Conservation (phyloP, 2,888 invertebrate genomes). For the Drosophila macrospina region DNA sequence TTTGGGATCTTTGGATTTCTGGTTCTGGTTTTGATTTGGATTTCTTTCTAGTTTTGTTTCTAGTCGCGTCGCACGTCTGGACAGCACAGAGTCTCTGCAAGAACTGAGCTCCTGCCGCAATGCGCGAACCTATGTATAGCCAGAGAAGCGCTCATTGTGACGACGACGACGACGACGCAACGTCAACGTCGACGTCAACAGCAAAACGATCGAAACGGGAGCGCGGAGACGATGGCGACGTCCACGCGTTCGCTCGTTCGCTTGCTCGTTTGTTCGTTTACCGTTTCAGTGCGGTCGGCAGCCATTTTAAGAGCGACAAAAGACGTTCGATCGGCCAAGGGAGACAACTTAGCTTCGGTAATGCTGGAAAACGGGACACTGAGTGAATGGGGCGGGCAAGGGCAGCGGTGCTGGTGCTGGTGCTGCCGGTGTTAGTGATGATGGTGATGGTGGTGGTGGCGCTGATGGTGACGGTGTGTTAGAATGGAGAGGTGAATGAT, state of each 20-base stretch:
- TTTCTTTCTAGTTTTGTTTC: constrained; percentile 33
- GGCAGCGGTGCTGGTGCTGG: too few relatives aligned
- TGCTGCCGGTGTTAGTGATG: too few relatives aligned
- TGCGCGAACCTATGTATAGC: constrained; percentile 76
- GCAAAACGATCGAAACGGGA: not conserved
- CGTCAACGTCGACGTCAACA: not conserved
- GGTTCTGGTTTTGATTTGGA: constrained; percentile 13
- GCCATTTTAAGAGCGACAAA: constrained; percentile 51
- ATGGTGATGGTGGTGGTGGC: too few relatives aligned
- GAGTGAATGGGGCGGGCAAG: not conserved
- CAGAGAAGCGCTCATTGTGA: constrained; percentile 33
- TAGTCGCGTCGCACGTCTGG: constrained; percentile 54
- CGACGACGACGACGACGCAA: constrained; percentile 1
- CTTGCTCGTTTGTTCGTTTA: constrained; percentile 10
- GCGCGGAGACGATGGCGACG: not conserved
- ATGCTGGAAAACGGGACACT: constrained; percentile 2
- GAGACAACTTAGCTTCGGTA: constrained; percentile 32
- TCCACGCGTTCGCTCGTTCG: constrained; percentile 6
- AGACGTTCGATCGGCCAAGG: constrained; percentile 35
- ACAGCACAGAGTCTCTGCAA: constrained; percentile 75
- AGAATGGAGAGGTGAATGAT: not conserved
- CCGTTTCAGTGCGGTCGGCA: constrained; percentile 34
- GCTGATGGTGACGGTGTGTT: too few relatives aligned
- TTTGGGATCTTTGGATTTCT: constrained; percentile 13
- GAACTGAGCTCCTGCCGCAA: constrained; percentile 74